Conservation (phyloP, 2,888 invertebrate species). For the Glyphotaelius pellucidus region DNA sequence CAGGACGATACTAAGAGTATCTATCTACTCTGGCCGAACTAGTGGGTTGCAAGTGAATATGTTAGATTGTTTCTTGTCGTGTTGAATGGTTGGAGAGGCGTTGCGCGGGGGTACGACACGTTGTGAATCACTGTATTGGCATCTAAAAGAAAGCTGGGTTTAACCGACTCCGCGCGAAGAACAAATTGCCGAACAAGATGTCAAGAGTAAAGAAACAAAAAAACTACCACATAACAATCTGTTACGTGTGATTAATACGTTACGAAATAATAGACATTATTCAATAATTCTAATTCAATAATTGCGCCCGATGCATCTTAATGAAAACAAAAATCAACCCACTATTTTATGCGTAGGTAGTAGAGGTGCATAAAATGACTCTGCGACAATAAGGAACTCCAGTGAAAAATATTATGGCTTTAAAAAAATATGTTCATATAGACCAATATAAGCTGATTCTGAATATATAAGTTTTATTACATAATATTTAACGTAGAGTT, state of each 20-base stretch:
- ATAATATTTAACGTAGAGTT: no score
- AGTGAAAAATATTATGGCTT: no score
- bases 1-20: no score
- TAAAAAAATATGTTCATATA: no score
- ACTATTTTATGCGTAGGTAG: not conserved
- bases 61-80: not conserved
- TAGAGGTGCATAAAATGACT: no score
- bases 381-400: no score
- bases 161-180: not conserved
- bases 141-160: slow-evolving; percentile 2
- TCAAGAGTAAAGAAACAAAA: not conserved
- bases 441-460: no score
- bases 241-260: not conserved
- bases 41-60: no score
- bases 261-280: not conserved
- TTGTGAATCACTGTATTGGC: not conserved
- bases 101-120: not conserved
- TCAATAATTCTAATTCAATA: not conserved
- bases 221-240: not conserved
- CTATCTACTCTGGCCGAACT: no score
- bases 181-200: not conserved
- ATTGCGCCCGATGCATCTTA: not conserved
- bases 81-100: not conserved
- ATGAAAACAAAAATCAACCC: not conserved
- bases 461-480: no score